Conservation (phyloP, 2,797 vertebrate species). For the Eremophila alpestris region DNA sequence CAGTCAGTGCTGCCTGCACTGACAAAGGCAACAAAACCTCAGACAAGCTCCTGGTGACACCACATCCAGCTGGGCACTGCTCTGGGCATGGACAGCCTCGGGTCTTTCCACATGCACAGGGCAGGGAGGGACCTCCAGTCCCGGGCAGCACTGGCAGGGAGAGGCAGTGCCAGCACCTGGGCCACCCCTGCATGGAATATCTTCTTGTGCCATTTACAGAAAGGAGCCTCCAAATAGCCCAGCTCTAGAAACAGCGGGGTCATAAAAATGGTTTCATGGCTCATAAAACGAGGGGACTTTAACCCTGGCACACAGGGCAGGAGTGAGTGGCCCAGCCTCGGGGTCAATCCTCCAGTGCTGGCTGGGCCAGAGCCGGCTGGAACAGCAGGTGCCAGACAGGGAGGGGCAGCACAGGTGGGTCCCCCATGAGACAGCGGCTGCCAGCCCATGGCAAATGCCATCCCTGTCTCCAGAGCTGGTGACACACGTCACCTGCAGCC, state of each 20-base stretch:
- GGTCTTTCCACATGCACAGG: background rate
- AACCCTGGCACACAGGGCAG: background rate
- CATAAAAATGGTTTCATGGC: conserved; percentile 7
- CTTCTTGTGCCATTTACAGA: fast-evolving
- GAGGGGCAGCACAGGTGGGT: background rate
- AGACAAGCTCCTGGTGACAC: background rate
- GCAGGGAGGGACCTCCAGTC: background rate
- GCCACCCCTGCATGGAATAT: background rate
- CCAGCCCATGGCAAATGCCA: fast-evolving
- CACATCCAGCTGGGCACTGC: fast-evolving
- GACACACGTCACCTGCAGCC: fast-evolving
- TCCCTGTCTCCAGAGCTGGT: background rate
- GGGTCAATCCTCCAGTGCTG: fast-evolving
- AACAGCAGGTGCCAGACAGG: background rate
- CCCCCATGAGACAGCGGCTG: background rate
- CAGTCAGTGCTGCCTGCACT: background rate
- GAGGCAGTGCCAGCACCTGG: fast-evolving
- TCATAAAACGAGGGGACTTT: conserved; percentile 39
- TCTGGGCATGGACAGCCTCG: fast-evolving
- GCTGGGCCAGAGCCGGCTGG: background rate
- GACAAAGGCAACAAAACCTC: background rate
- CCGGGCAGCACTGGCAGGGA: fast-evolving
- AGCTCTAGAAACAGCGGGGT: background rate
- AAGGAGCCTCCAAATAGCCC: background rate
- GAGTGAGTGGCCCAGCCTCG: background rate